Base-by-base conservation (phyloP, 1,140 invertebrate genomes). In the Pachypsylla venusta region DNA sequence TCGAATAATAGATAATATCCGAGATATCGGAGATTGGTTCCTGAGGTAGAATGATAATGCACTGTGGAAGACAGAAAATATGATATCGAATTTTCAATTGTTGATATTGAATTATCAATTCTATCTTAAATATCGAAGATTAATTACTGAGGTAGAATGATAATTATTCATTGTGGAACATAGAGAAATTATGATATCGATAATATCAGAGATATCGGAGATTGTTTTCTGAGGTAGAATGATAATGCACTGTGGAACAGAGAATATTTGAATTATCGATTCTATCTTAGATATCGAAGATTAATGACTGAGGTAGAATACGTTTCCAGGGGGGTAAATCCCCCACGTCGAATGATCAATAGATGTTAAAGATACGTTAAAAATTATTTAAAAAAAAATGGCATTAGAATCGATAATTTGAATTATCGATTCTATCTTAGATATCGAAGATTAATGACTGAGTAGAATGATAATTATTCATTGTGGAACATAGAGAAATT, bases 171-270 rank as follows among this genome's bases (percentile, higher is more conserved):
- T 7, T n/a, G n/a, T n/a, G n/a, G n/a, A 19, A 5, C 4, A 48
- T n/a, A n/a, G 22, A 48, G 3, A 4, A 48, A n/a, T n/a, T n/a
- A n/a, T n/a, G n/a, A n/a, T n/a, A n/a, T n/a, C n/a, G n/a, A n/a
- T n/a, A n/a, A 68, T 56, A 39, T 68, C 67, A n/a, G 64, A 19
- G n/a, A 48, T 22, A 19, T 48, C 42, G 16, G 22, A 48, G n/a
- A 48, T 48, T 7, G 42, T n/a, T n/a, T 48, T 22, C 22, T 48
- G 42, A 3, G 42, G 42, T 3, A 48, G 42, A n/a, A 48, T 22
- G 7, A 48, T 22, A 22, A 48, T 19, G 22, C 42, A 48, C 42
- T 48, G 42, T 7, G n/a, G n/a, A 5, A 48, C n/a, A n/a, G 22
- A 48, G 3, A 4, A 48, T n/a, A n/a, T n/a, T n/a, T n/a, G n/a